These are phyloP conservation scores for Sebastes hubbsi DNA, from an alignment of 2,797 vertebrate genomes.

Conservation along the genomic window DNA sequence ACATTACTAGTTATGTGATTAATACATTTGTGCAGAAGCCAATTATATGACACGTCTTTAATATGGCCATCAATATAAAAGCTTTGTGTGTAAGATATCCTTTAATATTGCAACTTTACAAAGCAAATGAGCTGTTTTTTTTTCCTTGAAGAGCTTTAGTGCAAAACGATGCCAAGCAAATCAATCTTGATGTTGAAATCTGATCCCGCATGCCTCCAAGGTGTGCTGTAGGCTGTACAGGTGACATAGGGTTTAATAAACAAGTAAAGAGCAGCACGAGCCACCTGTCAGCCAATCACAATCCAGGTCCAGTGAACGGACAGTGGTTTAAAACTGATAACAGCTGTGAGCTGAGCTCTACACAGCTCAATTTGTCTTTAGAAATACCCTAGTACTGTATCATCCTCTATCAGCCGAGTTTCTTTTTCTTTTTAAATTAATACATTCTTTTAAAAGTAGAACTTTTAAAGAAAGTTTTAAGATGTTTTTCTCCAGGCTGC, in stretches of 20 bases:
- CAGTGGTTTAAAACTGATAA: constrained; percentile 23
- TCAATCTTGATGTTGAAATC: not conserved
- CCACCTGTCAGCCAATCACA: constrained; percentile 71
- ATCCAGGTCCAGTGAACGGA: constrained; percentile 9
- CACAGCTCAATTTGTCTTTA: constrained; percentile 5
- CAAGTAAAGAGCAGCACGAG: constrained; percentile 25
- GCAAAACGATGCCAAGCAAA: not conserved
- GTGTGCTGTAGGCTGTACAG: not conserved
- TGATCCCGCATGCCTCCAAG: not conserved
- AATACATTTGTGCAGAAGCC: not conserved
- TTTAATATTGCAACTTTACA: not conserved
- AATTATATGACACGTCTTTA: not conserved
- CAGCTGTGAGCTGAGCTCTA: not conserved
- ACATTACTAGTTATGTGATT: not conserved
- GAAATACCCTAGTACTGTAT: not conserved
- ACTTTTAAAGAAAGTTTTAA: not conserved
- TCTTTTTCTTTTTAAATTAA: not conserved
- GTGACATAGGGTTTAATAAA: constrained; percentile 4
- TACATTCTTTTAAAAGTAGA: not conserved
- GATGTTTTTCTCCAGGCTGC: constrained; percentile 28
- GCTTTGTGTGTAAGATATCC: not conserved
- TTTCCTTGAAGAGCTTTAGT: not conserved
- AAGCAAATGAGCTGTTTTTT: no score
- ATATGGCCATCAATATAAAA: not conserved
- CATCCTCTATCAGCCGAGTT: not conserved